phyloP scores from a whole-genome alignment of 2,113 vertebrate species.

The human region GRCh38 chr3:181088001-181088500 shows the following conservation, averaged over 20 bases:
- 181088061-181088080: background rate
- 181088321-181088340: background rate
- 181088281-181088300: background rate
- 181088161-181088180: background rate
- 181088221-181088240: background rate
- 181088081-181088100: slow-evolving; percentile 15
- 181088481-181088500: background rate
- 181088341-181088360: background rate
- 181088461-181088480: fast-evolving
- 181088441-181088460: background rate
- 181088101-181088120: background rate
- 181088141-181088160: background rate
- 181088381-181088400: background rate
- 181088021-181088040: background rate
- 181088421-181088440: background rate
- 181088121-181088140: background rate
- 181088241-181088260: background rate
- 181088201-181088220: background rate
- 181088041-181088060: background rate
- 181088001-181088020: background rate
- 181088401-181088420: background rate
- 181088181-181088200: background rate
- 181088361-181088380: background rate
- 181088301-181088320: background rate
- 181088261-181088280: background rate